Percentiles rank a stretch among this genome's conserved stretches.
Evolutionary conservation across 1,140 invertebrate species (phyloP).

Genomic region (Platyscapa corneri): DNA sequence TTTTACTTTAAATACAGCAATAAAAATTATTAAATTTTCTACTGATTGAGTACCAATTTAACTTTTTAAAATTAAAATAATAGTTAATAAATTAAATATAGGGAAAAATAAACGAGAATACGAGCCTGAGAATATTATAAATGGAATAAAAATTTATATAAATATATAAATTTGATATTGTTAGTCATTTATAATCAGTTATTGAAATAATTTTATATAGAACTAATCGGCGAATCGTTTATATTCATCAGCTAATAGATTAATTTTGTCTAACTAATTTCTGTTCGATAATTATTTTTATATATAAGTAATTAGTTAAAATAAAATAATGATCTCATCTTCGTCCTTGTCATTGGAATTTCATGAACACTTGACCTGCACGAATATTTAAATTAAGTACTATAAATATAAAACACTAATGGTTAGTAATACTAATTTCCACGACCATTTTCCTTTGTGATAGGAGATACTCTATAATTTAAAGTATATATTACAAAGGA

Average conservation of each 20-base stretch:
- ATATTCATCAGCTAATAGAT: too few species aligned
- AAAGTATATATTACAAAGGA: not conserved
- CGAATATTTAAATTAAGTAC: conserved; percentile 4
- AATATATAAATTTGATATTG: too few species aligned
- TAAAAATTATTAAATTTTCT: too few species aligned
- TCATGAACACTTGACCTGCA: not conserved
- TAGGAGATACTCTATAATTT: not conserved
- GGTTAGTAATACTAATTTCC: conserved; percentile 3
- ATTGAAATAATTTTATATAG: too few species aligned
- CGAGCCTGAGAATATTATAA: too few species aligned
- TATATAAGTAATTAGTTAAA: not conserved
- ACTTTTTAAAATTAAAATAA: too few species aligned
- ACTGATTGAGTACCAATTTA: too few species aligned
- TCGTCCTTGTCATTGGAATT: conserved; percentile 1
- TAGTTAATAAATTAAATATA: too few species aligned
- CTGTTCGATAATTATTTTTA: not conserved
- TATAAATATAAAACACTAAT: not conserved
- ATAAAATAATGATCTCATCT: conserved; percentile 8
- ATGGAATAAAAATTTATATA: too few species aligned
- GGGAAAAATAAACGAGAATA: not conserved
- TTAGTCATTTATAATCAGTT: too few species aligned
- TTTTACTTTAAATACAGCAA: not conserved
- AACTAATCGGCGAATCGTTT: too few species aligned
- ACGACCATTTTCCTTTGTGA: not conserved
- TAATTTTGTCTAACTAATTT: not conserved